Base-by-base conservation (phyloP, 2,888 invertebrate genomes). In the Eupithecia vulgata region DNA sequence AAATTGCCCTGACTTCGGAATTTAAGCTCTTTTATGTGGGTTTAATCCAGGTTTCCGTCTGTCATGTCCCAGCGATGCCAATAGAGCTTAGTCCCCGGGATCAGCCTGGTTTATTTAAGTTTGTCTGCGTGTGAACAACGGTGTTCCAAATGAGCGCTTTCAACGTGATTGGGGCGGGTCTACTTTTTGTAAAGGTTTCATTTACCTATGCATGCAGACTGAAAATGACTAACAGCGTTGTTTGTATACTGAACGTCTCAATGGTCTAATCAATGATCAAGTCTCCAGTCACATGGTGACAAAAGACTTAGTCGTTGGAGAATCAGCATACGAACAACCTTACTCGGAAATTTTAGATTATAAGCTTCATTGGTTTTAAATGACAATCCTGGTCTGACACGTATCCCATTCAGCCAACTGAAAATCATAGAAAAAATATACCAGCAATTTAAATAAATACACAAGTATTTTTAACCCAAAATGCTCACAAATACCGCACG, bases 1-100 rank as follows among this genome's bases (percentile, higher is more conserved):
- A 57, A 25, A 57, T 57, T 57, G 57, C 57, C 13, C 57, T 13
- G 57, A 57, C 57, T 5, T 57, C 57, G 57, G 57, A 57, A 57
- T 57, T 57, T 57, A 57, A 57, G 57, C 57, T 25, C 25, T 57
- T 57, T 57, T 57, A 57, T 57, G 13, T 25, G 25, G 57, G 57
- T 57, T 25, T 57, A 57, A 25, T 21, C 25, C 57, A 25, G 57
- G 25, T 57, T 57, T 57, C 57, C 25, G 57, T 25, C 57, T 25
- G 25, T 12, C 25, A 57, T 57, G 57, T 57, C 12, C 57, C 25
- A 57, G 25, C 13, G 25, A 57, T 57, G 57, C 57, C 57, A 13
- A 57, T 57, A 57, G 25, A 57, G 57, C 57, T 57, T 13, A 25
- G 57, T 57, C 25, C 48, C 21, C 25, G 57, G 52, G 57, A 57